phyloP scores from a whole-genome alignment of 2,113 vertebrate species.

The Cinclus cinclus region DNA sequence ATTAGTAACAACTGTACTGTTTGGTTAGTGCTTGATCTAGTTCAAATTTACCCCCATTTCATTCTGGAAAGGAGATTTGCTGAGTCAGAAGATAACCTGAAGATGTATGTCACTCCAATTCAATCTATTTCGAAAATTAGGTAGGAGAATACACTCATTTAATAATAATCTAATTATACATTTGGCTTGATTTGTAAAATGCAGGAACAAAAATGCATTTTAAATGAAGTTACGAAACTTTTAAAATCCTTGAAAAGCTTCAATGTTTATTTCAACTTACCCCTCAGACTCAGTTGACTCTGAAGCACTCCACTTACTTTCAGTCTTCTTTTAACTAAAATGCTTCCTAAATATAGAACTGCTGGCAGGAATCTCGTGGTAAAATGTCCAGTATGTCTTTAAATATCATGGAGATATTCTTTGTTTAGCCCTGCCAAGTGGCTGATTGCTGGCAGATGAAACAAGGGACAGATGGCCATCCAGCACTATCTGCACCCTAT shows the following conservation, averaged over 20 bases:
- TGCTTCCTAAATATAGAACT: conserved; percentile 31
- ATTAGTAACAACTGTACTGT: not conserved
- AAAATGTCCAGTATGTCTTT: conserved; percentile 60
- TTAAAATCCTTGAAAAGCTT: not conserved
- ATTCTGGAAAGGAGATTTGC: not conserved
- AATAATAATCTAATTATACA: not conserved
- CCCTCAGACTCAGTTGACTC: not conserved
- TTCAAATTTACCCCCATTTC: not conserved
- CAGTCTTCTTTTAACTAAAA: not conserved
- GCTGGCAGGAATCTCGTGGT: not conserved
- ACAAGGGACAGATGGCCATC: conserved; percentile 65
- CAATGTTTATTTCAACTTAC: not conserved
- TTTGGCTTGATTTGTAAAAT: not conserved
- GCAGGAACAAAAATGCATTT: not conserved
- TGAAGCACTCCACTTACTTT: not conserved
- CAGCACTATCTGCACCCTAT: conserved; percentile 49
- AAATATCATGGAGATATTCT: conserved; percentile 42
- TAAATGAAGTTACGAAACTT: not conserved
- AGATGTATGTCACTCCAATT: not conserved
- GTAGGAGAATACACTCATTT: not conserved
- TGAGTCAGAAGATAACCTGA: not conserved
- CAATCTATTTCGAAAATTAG: not conserved
- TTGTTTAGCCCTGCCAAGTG: conserved; percentile 35
- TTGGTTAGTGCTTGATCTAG: not conserved
- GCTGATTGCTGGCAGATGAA: conserved; percentile 62